A percentile compares a stretch with the other conserved stretches of the same genome.
Evolutionary conservation across 2,113 vertebrate species (phyloP).

Genomic region (Chaenogobius annularis): DNA sequence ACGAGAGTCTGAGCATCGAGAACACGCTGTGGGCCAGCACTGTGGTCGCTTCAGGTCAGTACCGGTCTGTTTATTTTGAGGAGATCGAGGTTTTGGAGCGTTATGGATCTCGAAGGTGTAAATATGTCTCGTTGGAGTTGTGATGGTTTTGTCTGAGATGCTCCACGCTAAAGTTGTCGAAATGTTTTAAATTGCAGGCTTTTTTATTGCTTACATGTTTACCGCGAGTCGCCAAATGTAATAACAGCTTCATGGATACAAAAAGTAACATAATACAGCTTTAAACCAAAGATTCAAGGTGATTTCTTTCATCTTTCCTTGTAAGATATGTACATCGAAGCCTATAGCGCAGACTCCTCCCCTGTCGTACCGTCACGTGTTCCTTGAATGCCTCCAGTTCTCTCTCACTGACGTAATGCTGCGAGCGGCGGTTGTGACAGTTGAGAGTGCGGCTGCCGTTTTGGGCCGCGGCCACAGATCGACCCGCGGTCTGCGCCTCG

Average conservation of each 20-base stretch:
- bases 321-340: background rate
- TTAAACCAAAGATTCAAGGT: background rate
- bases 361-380: background rate
- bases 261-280: too few relatives aligned
- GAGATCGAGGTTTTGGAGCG: background rate
- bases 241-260: too few relatives aligned
- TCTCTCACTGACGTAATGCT: slow-evolving; percentile 31
- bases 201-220: background rate
- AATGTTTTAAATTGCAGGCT: too few relatives aligned
- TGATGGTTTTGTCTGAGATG: too few relatives aligned
- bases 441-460: slow-evolving; percentile 57
- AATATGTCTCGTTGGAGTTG: too few relatives aligned
- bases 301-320: background rate
- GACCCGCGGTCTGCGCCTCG: slow-evolving; percentile 74
- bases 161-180: too few relatives aligned
- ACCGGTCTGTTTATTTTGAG: background rate
- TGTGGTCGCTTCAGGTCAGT: slow-evolving; percentile 92
- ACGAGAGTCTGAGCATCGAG: slow-evolving; percentile 94
- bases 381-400: slow-evolving; percentile 9
- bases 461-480: slow-evolving; percentile 63
- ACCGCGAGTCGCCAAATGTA: too few relatives aligned
- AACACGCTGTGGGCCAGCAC: slow-evolving; percentile 98
- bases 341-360: background rate
- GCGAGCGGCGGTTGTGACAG: slow-evolving; percentile 50
- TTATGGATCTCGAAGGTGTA: background rate